Evolutionary conservation across 2,888 invertebrate species (phyloP).

Genomic region (Tinea semifulvella): DNA sequence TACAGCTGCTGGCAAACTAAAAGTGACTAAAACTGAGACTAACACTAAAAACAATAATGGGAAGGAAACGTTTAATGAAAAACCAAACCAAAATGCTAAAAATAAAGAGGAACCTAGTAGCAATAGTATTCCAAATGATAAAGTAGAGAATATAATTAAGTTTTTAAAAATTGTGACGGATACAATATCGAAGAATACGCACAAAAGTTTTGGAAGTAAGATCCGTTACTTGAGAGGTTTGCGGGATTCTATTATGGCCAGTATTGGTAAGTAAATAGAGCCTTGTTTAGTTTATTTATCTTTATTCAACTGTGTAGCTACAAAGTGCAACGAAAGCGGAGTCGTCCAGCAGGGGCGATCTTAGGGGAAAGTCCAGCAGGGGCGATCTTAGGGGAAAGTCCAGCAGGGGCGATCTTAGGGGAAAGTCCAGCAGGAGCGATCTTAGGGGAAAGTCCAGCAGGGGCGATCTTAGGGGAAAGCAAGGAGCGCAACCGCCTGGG

Average conservation of each 20-base stretch:
- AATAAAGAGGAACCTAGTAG: not conserved
- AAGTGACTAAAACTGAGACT: not conserved
- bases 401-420: no score
- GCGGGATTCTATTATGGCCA: conserved; percentile 66
- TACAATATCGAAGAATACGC: conserved; percentile 45
- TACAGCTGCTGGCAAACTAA: conserved; percentile 12
- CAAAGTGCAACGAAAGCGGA: no score
- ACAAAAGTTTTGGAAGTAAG: conserved; percentile 60
- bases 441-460: no score
- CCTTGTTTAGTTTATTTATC: no score
- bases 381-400: no score
- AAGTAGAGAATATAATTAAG: conserved; percentile 1
- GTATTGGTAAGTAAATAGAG: conserved; percentile 77
- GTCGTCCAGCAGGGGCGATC: no score
- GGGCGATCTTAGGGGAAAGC: no score
- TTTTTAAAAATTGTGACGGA: conserved; percentile 45
- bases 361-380: no score
- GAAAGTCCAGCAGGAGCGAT: no score
- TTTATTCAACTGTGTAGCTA: no score
- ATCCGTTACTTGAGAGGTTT: conserved; percentile 65
- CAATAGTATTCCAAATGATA: not conserved
- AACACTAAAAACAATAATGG: not conserved
- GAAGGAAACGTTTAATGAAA: not conserved
- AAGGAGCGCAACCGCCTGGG: no score
- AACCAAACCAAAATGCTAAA: not conserved